Percentiles rank a stretch among this genome's conserved stretches.
Conservation (phyloP, 2,888 invertebrate species). For the Campoplex capitator region DNA sequence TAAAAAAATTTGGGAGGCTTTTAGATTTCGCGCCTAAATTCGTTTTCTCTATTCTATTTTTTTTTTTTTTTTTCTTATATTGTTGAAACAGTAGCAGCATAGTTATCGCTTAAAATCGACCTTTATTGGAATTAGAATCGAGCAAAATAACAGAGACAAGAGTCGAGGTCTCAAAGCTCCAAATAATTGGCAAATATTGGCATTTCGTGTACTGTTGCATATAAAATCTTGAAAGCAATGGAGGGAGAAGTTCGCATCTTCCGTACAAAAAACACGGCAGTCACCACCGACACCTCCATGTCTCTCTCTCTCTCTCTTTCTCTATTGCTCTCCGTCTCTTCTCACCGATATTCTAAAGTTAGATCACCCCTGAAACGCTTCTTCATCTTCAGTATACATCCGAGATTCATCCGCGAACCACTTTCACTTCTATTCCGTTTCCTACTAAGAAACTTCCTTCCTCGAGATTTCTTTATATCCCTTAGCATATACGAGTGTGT, state of each 20-base stretch:
- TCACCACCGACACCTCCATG: slow-evolving; percentile 50
- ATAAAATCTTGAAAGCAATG: slow-evolving; percentile 41
- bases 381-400: slow-evolving; percentile 76
- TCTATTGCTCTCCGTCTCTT: slow-evolving; percentile 42
- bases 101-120: slow-evolving; percentile 86
- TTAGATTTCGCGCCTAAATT: not conserved
- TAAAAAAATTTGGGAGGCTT: not conserved
- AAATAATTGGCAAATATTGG: slow-evolving; percentile 72
- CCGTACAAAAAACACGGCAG: slow-evolving; percentile 60
- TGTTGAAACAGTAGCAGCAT: slow-evolving; percentile 66
- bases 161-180: slow-evolving; percentile 63
- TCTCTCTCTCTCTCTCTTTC: slow-evolving; percentile 41
- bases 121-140: slow-evolving; percentile 75
- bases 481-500: not conserved
- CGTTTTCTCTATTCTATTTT: not conserved
- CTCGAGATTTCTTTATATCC: slow-evolving; percentile 17
- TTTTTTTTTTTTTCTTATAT: not conserved
- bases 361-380: slow-evolving; percentile 76
- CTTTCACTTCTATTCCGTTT: slow-evolving; percentile 73
- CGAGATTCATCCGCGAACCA: slow-evolving; percentile 73
- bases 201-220: slow-evolving; percentile 48
- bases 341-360: slow-evolving; percentile 78
- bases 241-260: slow-evolving; percentile 49
- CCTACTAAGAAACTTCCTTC: slow-evolving; percentile 64
- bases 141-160: slow-evolving; percentile 61